These are phyloP conservation scores for Aleiodes sp. DNA, from an alignment of 1,140 invertebrate species.

Conservation along the genomic window DNA sequence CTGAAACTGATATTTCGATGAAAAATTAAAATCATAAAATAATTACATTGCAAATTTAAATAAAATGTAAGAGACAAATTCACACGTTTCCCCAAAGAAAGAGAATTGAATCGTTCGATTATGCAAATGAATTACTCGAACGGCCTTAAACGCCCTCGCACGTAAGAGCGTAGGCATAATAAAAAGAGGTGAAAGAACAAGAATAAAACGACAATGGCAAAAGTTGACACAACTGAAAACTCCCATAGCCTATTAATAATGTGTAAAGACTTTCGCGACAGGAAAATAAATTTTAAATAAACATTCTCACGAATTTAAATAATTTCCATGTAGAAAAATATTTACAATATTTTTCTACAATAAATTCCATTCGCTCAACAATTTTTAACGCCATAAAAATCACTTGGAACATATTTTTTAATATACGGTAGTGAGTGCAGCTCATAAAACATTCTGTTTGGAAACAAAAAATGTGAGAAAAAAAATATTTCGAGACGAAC, in stretches of 20 bases:
- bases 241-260: conserved; percentile 30
- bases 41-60: too few species aligned
- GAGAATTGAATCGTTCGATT: conserved; percentile 57
- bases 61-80: conserved; percentile 15
- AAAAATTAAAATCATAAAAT: background rate
- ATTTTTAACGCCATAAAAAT: too few species aligned
- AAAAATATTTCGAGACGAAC: conserved; percentile 37
- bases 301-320: background rate
- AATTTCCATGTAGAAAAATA: too few species aligned
- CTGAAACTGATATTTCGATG: too few species aligned
- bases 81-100: background rate
- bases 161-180: background rate
- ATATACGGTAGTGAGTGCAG: background rate
- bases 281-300: background rate
- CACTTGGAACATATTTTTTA: background rate
- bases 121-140: conserved; percentile 46
- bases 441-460: background rate
- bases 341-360: too few species aligned
- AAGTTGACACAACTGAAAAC: conserved; percentile 7
- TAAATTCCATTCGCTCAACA: too few species aligned
- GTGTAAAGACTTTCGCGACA: background rate
- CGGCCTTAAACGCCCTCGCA: conserved; percentile 44
- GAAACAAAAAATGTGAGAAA: conserved; percentile 2
- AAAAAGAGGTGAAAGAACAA: background rate
- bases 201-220: conserved; percentile 12